phyloP scores from a whole-genome alignment of 2,888 invertebrate species.

The Epiblema foenella region DNA sequence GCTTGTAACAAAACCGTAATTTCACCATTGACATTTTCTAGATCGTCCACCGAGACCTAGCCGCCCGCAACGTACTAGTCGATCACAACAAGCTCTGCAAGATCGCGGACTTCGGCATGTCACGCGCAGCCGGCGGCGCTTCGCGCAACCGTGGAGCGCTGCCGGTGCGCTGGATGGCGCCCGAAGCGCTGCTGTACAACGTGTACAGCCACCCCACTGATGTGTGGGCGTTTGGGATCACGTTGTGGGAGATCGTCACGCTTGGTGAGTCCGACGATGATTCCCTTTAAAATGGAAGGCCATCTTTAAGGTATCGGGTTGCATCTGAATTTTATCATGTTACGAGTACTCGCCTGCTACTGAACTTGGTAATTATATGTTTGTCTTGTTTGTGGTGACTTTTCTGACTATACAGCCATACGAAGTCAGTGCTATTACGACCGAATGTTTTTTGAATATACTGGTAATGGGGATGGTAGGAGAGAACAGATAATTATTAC shows the following conservation, averaged over 20 bases:
- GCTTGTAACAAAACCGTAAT: too few species aligned
- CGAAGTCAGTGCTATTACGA: too few species aligned
- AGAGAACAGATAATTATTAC: too few species aligned
- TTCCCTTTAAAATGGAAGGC: too few species aligned
- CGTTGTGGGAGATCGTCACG: constrained; percentile 95
- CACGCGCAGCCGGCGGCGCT: constrained; percentile 82
- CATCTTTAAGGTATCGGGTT: too few species aligned
- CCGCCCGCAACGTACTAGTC: constrained; percentile 92
- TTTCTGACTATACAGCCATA: too few species aligned
- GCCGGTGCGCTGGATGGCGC: constrained; percentile 94
- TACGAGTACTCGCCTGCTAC: too few species aligned
- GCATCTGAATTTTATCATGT: too few species aligned
- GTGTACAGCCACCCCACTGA: constrained; percentile 93
- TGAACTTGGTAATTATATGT: too few species aligned
- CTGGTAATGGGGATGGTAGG: too few species aligned
- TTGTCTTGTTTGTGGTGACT: too few species aligned
- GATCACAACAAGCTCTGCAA: constrained; percentile 94
- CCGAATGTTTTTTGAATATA: too few species aligned
- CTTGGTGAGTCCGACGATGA: constrained; percentile 82
- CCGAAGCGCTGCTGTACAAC: constrained; percentile 91
- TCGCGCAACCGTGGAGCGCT: constrained; percentile 84
- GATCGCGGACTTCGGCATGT: constrained; percentile 95
- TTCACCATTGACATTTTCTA: constrained; percentile 63
- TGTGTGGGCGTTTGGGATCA: constrained; percentile 94
- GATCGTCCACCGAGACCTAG: constrained; percentile 94